Evolutionary conservation across 2,797 vertebrate species (phyloP), one percentile per base, ranked within the genome.

Genomic region (Brotula barbata): DNA sequence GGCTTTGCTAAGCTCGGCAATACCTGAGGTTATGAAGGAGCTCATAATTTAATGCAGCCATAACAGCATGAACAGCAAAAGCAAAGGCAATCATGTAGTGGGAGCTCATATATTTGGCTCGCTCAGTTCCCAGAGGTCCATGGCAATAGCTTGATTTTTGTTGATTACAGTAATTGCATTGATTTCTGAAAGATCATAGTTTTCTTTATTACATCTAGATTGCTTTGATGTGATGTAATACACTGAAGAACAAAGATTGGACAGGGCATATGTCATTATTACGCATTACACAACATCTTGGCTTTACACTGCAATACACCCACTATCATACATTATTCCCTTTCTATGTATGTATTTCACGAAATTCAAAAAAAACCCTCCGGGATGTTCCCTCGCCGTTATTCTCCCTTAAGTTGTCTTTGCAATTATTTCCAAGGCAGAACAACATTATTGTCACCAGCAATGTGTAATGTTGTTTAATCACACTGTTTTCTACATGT

Each of bases 21-120:
- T 84, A 88, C 76, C 80, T 73, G 75, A 53, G 72, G 81, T 89
- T 90, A 87, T 87, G 83, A 86, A 71, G 69, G 62, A 64, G 58
- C 70, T 72, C 49, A 51, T 87, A 86, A 88, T 86, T 81, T 68
- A 86, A 88, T 89, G 83, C 60, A 64, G 78, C 73, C 50, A 66
- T 77, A 82, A 81, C 73, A 59, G 71, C 70, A 56, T 59, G 72
- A 84, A 71, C 77, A 71, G 84, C 76, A 73, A 83, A 83, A 78
- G 75, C 73, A 73, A 74, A 80, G 53, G 78, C 74, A 87, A 81
- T 87, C 65, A 75, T 72, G 73, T 71, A 49, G 77, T 62, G 70
- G 68, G 57, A 67, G 61, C 67, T 72, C 63, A 22, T 79, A 53
- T 75, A 68, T 75, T 57, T 80, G 74, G 67, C 60, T 73, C 65